Base-by-base conservation (phyloP, 92 coral and sea anemone species). In the Chrysogorgia sp. region DNA sequence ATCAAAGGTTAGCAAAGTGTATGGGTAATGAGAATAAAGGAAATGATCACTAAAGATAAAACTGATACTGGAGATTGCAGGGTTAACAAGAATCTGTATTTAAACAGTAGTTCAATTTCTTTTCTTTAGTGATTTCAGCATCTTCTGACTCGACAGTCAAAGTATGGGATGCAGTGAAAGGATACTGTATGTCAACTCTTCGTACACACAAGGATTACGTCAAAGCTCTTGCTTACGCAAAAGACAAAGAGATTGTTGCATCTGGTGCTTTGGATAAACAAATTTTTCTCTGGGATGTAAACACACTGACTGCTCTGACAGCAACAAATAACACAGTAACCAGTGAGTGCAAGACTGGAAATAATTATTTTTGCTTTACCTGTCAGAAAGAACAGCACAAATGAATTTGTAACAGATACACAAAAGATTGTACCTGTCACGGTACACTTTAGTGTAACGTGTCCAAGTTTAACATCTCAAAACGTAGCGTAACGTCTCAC, bases 241-340 rank as follows among this genome's bases (percentile, higher is more conserved):
- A 61, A 37, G 86, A 86, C 29, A 93, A 80, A 55, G 97, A 93
- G 52, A 77, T 85, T 9, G 97, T 93, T 13, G 97, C 97, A 13
- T 93, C 97, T n/a, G 97, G 96, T 1, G 97, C 96, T 30, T 77
- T 93, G 29, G 97, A 93, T 61, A 83, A 89, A 81, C 97, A 93
- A 74, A 93, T 93, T 43, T 93, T 91, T 74, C 84, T 93, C 17
- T 93, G 97, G 97, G 97, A 93, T 82, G 97, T 93, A 29, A 91
- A 93, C 84, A 93, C 97, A 9, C 66, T 93, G 56, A 93, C 96
- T 19, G 97, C 97, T 34, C 80, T 93, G 14, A 93, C 97, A 15
- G 96, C 97, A 15, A 91, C 97, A 40, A 93, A 93, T 30, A 93
- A 93, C 50, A 93, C 97, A 28, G 97, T 93, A n/a, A 93, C 97